Percentiles rank a stretch among this genome's conserved stretches.
phyloP scores from a whole-genome alignment of 2,113 vertebrate genomes.

The Engraulis encrasicolus region DNA sequence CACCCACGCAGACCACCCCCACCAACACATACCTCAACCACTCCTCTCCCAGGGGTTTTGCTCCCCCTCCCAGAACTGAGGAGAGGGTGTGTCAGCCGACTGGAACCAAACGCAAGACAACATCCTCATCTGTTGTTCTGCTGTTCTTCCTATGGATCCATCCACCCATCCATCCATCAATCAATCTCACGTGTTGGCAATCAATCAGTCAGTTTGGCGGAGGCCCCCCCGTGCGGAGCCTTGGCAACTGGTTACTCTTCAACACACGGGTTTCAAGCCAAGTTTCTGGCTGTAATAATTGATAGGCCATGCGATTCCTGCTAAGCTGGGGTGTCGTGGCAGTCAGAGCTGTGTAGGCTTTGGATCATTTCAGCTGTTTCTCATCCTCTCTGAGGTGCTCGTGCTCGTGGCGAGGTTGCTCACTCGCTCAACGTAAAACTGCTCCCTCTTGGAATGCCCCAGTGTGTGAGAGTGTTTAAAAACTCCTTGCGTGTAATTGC shows the following conservation, averaged over 20 bases:
- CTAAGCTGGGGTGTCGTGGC: background rate
- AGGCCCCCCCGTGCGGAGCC: slow-evolving; percentile 36
- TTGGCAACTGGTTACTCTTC: slow-evolving; percentile 37
- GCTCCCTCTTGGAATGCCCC: background rate
- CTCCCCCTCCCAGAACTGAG: too few species aligned
- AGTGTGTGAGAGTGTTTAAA: background rate
- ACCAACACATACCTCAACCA: too few species aligned
- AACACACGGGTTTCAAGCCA: slow-evolving; percentile 46
- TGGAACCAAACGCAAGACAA: too few species aligned
- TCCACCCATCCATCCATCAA: too few species aligned
- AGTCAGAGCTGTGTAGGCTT: too few species aligned
- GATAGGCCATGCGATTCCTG: slow-evolving; percentile 10
- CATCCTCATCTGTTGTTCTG: too few species aligned
- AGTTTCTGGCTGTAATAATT: slow-evolving; percentile 36
- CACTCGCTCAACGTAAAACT: too few species aligned
- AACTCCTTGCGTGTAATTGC: background rate
- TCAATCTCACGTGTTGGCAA: too few species aligned
- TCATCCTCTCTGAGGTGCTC: background rate
- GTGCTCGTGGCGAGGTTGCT: too few species aligned
- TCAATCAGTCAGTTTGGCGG: slow-evolving; percentile 31
- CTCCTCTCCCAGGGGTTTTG: too few species aligned
- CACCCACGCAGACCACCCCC: background rate
- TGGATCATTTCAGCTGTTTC: background rate
- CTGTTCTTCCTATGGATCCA: too few species aligned
- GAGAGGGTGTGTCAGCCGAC: too few species aligned